Evolutionary conservation across 53 echinoderm and acorn worm genomes (phyloP), one percentile per base, ranked within the genome.

Genomic region (Mesocentrotus franciscanus): DNA sequence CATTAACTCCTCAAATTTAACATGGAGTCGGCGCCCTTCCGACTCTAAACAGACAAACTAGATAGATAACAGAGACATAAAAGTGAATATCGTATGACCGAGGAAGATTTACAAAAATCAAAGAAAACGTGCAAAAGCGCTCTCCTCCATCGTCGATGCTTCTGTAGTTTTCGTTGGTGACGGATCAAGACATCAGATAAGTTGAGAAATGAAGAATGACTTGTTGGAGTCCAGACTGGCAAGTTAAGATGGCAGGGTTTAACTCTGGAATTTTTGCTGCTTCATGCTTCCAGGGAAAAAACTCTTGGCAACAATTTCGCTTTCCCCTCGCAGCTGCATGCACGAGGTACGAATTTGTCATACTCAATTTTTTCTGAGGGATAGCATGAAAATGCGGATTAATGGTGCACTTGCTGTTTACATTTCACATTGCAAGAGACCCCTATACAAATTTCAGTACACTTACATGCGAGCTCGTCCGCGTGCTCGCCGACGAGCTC

Each of bases 161-260:
- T n/a, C 90, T 81, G 42, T 4, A 42, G 1, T 18, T 36, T 59
- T 58, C 16, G 90, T 90, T 61, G n/a, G 58, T 70, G 42, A 22
- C 39, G 92, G 92, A 92, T 92, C 64, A 92, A 61, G 68, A 92
- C 92, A 70, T 92, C 68, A 34, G 92, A 9, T 39, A 39, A 39
- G 17, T 35, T 4, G 39, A 32, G 36, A 32, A 66, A 68, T 92
- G 70, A 92, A 68, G 92, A 92, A 92, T 68, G 92, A 92, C 92
- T 92, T 92, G 71, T 62, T 70, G 11, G 62, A 92, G 62, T 68
- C 92, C 68, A 34, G 8, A 14, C 39, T 92, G 92, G 92, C 92
- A 92, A 64, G 92, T 92, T 61, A 64, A 68, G 68, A 64, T 39
- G 68, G 68, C 22, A 39, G 66, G 92, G 92, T 61, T 92, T 92